phyloP scores from a whole-genome alignment of 2,113 vertebrate species.

The Apodemus speciosus region DNA sequence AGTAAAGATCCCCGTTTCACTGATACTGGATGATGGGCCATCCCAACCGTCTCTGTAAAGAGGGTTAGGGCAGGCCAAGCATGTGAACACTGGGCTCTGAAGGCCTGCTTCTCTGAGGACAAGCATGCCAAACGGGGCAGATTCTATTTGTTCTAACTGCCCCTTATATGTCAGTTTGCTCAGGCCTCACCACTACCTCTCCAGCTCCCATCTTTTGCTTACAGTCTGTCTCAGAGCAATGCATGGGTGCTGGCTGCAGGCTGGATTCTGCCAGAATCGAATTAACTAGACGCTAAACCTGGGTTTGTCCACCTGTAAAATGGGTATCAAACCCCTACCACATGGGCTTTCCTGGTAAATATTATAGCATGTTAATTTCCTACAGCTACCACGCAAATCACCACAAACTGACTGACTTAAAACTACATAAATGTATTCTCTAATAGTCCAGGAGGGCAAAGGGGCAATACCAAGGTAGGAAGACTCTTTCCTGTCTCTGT shows the following conservation, averaged over 20 bases:
- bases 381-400: neutral
- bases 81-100: fast-evolving
- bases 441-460: neutral
- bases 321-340: neutral
- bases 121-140: fast-evolving
- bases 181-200: too few relatives aligned
- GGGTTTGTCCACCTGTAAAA: neutral
- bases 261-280: neutral
- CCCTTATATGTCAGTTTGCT: too few relatives aligned
- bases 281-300: neutral
- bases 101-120: neutral
- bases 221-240: too few relatives aligned
- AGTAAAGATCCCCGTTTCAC: neutral
- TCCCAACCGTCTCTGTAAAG: neutral
- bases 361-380: too few relatives aligned
- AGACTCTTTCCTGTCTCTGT: neutral
- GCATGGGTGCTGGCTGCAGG: neutral
- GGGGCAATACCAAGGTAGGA: neutral
- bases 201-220: neutral
- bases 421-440: neutral
- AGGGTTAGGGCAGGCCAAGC: neutral
- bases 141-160: too few relatives aligned
- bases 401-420: neutral
- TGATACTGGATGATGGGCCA: too few relatives aligned
- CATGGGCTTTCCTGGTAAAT: neutral